Base-by-base conservation (phyloP, 2,888 invertebrate genomes). In the Meteorus cinctellus region DNA sequence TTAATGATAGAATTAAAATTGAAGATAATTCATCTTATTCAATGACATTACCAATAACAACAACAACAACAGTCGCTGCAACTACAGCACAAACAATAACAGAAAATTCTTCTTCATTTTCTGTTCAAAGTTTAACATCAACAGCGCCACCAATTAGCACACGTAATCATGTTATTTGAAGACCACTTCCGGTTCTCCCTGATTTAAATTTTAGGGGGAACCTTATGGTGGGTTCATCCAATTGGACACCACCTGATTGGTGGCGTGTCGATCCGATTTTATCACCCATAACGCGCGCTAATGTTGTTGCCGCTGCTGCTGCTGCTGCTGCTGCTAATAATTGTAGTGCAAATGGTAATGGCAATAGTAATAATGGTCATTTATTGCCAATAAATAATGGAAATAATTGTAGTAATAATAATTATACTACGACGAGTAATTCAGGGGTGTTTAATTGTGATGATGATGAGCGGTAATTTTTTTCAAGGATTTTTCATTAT, bases 111-210 rank as follows among this genome's bases (percentile, higher is more conserved):
- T 55, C 55, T n/a, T 55, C 86, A 5, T 89, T 89, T 76, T 89
- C 89, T n/a, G 89, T 89, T 59, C 88, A 88, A 76, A 88, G 86
- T 73, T 78, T 89, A 2, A 88, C 89, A 6, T 85, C 86, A 12
- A 87, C 81, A 48, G 86, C 88, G 55, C 87, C 90, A 29, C 88
- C 84, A 59, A 86, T 86, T 2, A 41, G 41, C 12, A 86, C 93
- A 77, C 86, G 89, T 1, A 86, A 85, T 72, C 95, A 95, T 88
- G 94, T 95, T 90, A 95, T 95, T 93, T 95, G 95, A 95, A 95
- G 94, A 92, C 95, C 95, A 91, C 94, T 95, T 88, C 94, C 95
- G 94, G 93, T 93, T 92, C 95, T 95, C 91, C 94, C 94, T 86
- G 94, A 94, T 87, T 78, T 88, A 4, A 87, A 88, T 81, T 89